Conservation (phyloP, 37 sponge, comb jelly and placozoan species). For the Cliona cf. orientalis region DNA sequence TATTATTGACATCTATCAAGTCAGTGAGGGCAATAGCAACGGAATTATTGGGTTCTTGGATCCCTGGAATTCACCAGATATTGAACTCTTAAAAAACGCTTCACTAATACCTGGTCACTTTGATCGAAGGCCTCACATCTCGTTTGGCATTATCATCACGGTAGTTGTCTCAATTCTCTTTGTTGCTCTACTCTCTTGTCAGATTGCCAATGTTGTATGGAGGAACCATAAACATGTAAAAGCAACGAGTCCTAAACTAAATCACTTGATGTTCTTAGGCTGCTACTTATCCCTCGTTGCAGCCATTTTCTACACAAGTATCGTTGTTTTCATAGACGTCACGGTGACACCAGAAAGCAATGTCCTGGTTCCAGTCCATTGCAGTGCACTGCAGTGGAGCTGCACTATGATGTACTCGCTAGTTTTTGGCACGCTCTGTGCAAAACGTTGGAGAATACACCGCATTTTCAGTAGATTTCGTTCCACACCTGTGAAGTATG, state of each 20-base stretch:
- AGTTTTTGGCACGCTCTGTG: conserved; percentile 21
- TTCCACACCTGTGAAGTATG: neutral
- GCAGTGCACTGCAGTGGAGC: conserved; percentile 4
- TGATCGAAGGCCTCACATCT: neutral
- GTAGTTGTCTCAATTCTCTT: neutral
- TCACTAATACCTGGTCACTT: neutral
- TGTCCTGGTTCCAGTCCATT: neutral
- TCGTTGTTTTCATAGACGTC: neutral
- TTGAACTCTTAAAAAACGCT: neutral
- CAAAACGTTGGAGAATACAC: conserved; percentile 7
- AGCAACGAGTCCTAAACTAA: conserved; percentile 30
- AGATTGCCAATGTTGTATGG: conserved; percentile 9
- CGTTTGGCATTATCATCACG: neutral
- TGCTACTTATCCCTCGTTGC: conserved; percentile 3
- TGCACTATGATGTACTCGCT: neutral
- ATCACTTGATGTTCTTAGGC: conserved; percentile 40
- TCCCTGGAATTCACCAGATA: no score
- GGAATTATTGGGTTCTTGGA: conserved; percentile 1
- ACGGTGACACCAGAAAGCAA: no score
- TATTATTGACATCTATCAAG: neutral
- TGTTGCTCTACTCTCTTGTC: neutral
- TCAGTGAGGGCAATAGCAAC: no score
- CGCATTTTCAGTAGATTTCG: conserved; percentile 10
- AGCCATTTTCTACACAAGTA: neutral
- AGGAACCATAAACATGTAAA: conserved; percentile 2